Conservation (phyloP, 2,113 vertebrate species). For the Elanoides forficatus region DNA sequence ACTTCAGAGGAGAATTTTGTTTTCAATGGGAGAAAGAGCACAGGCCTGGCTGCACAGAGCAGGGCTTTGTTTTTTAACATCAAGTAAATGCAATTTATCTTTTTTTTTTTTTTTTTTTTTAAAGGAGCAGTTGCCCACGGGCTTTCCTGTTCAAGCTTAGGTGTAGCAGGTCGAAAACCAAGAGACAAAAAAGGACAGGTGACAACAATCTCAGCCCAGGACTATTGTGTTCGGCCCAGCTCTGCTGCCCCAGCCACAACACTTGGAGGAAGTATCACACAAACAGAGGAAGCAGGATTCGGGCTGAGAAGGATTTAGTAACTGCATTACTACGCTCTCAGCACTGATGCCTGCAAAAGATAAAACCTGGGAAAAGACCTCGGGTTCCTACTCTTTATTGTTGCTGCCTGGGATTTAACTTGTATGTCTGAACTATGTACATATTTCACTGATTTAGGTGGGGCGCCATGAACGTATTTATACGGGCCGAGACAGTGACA, state of each 20-base stretch:
- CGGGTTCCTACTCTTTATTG: slow-evolving; percentile 77
- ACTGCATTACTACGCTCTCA: slow-evolving; percentile 69
- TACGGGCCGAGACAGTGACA: slow-evolving; percentile 56
- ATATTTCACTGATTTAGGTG: slow-evolving; percentile 75
- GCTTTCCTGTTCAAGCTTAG: background rate
- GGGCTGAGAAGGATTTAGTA: slow-evolving; percentile 75
- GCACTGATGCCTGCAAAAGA: slow-evolving; percentile 79
- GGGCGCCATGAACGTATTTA: slow-evolving; percentile 49
- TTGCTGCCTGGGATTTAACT: slow-evolving; percentile 74
- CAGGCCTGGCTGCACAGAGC: background rate
- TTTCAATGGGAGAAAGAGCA: background rate
- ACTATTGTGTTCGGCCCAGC: slow-evolving; percentile 58
- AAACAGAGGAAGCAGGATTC: slow-evolving; percentile 82
- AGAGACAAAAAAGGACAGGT: slow-evolving; percentile 74
- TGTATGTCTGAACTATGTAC: slow-evolving; percentile 71
- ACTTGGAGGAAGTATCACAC: slow-evolving; percentile 80
- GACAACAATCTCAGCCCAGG: slow-evolving; percentile 53
- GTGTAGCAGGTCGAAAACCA: slow-evolving; percentile 6
- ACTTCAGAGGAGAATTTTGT: background rate
- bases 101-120: background rate
- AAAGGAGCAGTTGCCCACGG: background rate
- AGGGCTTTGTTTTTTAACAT: background rate
- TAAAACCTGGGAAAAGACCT: slow-evolving; percentile 86
- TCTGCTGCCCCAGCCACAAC: slow-evolving; percentile 65
- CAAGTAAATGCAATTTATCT: background rate